A percentile compares a stretch with the other conserved stretches of the same genome.
Conservation (phyloP, 2,797 vertebrate species). For the Morus bassanus region DNA sequence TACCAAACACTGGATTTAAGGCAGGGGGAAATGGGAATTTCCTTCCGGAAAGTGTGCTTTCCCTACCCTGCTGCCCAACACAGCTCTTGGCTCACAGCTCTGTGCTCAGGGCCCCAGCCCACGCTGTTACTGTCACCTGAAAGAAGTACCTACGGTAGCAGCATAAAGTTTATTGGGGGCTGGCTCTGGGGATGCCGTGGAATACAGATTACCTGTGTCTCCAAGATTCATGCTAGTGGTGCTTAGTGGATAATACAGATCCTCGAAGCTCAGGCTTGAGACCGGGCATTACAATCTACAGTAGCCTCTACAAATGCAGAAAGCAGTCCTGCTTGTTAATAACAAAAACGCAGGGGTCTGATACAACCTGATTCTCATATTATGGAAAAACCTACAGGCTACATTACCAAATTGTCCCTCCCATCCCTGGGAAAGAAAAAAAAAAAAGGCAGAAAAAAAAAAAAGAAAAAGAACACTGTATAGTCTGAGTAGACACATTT, state of each 20-base stretch:
- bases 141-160: not conserved
- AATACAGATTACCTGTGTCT: not conserved
- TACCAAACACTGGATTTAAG: not conserved
- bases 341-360: not conserved
- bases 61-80: not conserved
- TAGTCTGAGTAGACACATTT: not conserved
- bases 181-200: not conserved
- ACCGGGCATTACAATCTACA: not conserved
- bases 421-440: not conserved
- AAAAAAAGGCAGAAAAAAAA: too few species aligned
- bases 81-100: not conserved
- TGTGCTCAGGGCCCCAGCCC: not conserved
- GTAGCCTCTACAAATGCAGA: not conserved
- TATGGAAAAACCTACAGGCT: not conserved
- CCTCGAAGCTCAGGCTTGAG: not conserved
- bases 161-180: not conserved
- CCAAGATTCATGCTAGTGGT: not conserved
- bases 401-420: not conserved
- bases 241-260: not conserved
- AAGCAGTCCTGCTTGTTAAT: not conserved
- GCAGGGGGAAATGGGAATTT: rapidly evolving
- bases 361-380: not conserved
- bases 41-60: not conserved
- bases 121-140: not conserved
- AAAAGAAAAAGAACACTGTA: too few species aligned